phyloP scores from a whole-genome alignment of 2,113 vertebrate genomes.

The Oceanites oceanicus region DNA sequence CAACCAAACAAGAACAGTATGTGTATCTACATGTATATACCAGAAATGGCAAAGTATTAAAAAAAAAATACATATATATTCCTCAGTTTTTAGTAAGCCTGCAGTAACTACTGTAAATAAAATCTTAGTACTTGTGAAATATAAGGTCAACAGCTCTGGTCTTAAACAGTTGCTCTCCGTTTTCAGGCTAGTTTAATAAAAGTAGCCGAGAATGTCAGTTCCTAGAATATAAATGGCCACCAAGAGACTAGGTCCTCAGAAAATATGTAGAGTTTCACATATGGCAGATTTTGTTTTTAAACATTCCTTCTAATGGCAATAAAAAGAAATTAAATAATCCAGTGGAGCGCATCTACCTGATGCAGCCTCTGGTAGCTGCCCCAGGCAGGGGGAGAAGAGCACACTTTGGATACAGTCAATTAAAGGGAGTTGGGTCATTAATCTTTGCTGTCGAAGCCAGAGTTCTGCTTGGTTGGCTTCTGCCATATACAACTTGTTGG shows the following conservation, averaged over 20 bases:
- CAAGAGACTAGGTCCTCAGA: constrained; percentile 21
- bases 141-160: constrained; percentile 1
- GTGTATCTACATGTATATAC: neutral
- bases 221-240: constrained; percentile 54
- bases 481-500: neutral
- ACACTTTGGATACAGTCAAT: constrained; percentile 22
- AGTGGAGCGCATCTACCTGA: constrained; percentile 35
- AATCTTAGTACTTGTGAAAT: constrained; percentile 35
- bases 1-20: neutral
- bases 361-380: constrained; percentile 27
- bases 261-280: constrained; percentile 26
- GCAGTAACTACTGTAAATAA: neutral
- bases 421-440: constrained; percentile 54
- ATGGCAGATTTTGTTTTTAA: neutral
- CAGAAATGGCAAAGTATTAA: neutral
- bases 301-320: neutral
- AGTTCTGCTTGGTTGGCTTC: constrained; percentile 37
- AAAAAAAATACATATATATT: neutral
- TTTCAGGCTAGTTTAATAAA: constrained; percentile 60
- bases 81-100: neutral
- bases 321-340: constrained; percentile 13
- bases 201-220: constrained; percentile 30
- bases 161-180: constrained; percentile 45
- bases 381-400: constrained; percentile 26
- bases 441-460: constrained; percentile 52